phyloP scores from a whole-genome alignment of 64 coral and sea anemone genomes.

The Catalaphyllia jardinei region DNA sequence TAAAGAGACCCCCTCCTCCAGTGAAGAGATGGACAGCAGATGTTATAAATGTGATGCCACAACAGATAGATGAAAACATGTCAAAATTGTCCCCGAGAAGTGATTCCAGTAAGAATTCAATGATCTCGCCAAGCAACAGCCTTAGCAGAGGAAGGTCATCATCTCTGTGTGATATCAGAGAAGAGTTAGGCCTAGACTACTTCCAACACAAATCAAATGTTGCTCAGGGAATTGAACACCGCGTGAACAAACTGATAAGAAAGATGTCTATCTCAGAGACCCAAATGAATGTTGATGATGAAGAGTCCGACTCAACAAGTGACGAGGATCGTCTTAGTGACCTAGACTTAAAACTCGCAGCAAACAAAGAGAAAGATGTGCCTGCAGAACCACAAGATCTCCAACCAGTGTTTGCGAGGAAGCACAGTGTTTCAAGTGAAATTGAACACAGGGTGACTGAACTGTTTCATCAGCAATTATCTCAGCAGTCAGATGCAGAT shows the following conservation, averaged over 20 bases:
- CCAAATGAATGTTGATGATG: conserved; percentile 14
- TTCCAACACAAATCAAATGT: conserved; percentile 74
- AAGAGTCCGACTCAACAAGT: conserved; percentile 22
- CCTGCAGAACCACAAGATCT: neutral
- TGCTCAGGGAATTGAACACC: conserved; percentile 82
- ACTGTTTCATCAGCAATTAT: conserved; percentile 47
- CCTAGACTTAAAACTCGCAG: neutral
- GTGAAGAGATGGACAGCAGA: conserved; percentile 70
- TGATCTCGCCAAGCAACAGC: conserved; percentile 12
- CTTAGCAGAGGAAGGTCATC: conserved; percentile 42
- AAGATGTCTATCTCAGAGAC: conserved; percentile 56
- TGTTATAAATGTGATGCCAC: conserved; percentile 51
- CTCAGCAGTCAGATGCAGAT: conserved; percentile 24
- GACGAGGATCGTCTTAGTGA: conserved; percentile 3
- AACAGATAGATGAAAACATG: neutral
- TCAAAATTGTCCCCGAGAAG: conserved; percentile 14
- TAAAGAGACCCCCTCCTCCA: conserved; percentile 30
- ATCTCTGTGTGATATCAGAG: conserved; percentile 57
- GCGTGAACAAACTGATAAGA: conserved; percentile 68
- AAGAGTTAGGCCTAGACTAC: conserved; percentile 20
- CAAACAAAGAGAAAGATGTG: neutral
- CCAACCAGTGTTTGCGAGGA: conserved; percentile 33
- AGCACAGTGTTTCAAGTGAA: conserved; percentile 71
- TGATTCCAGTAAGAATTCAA: neutral
- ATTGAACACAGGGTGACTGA: conserved; percentile 77